Base-by-base conservation (phyloP, 1,140 invertebrate genomes). In the Macrocentrus cingulum region DNA sequence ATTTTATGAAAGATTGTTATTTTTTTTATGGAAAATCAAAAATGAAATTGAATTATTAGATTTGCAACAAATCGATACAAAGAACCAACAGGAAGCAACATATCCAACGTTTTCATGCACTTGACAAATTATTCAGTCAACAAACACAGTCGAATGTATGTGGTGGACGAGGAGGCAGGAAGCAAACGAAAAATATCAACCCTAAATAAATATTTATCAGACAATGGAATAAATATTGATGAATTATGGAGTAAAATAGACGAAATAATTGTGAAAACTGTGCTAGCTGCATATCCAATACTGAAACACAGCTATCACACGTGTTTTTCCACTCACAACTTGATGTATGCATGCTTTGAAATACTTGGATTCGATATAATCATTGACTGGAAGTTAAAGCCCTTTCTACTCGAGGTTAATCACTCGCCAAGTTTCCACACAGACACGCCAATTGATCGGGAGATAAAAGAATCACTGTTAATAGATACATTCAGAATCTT, bases 41-140 rank as follows among this genome's bases (percentile, higher is more conserved):
- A 2, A 42, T 42, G 16, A 22, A 44, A 25, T 29, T 23, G 58
- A 59, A 0, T 19, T 37, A 72, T 73, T 54, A 87, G 91, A 68
- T 95, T 96, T 77, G 92, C 92, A 0, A 96, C 93, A 1, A 89
- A 85, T 62, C 84, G 89, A 65, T 95, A 95, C 68, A 85, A 85
- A 58, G 88, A 92, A 65, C 92, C 92, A 0, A 89, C 84, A 41
- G 80, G 84, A 11, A 83, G 87, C 29, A 96, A 96, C 64, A 84
- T 89, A 1, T 83, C 83, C 0, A 92, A 97, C 71, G 84, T 94
- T 25, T 99, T 88, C 72, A 98, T 98, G 92, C 97, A 99, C 79
- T 81, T 99, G 55, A 99, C 97, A 0, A 99, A 99, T 81, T 99
- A 98, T 72, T 91, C 93, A 0, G 86, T 98, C 1, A 98, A 99